Base-by-base conservation (phyloP, 2,888 invertebrate species). In the Entomobrya multifasciata region DNA sequence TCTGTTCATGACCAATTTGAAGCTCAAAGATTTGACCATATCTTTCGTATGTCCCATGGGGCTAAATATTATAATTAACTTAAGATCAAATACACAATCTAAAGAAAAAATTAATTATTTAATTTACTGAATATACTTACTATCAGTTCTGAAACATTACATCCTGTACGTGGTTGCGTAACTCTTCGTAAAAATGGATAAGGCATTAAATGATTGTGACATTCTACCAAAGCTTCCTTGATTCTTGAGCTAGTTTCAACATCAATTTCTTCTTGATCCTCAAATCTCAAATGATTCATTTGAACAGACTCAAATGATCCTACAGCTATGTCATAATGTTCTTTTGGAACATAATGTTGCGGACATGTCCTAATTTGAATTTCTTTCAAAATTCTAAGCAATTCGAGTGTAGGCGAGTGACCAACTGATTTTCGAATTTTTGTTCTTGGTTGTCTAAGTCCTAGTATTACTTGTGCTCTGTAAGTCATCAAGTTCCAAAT, bases 281-380 rank as follows among this genome's bases (percentile, higher is more conserved):
- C 44, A 47, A 44, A 88, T 8, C 79, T 62, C 13, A 83, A 55
- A 47, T 55, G 55, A 25, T 82, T 88, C 20, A 49, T 78, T 49
- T 83, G 86, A 11, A 88, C 17, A 15, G 80, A 55, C 6, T 60
- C 52, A 44, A 88, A 88, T 15, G 86, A 52, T 30, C 79, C 57
- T 0, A 82, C 55, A 6, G 84, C 47, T 13, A 89, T 25, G 76
- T 89, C 89, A 47, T 83, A 89, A 52, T 84, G 84, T 0, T 60
- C 79, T 30, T 89, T 74, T 4, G 72, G 27, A 8, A 89, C 87
- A 36, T 88, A 89, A 85, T 86, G 86, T 25, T 89, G 78, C 0
- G 89, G 89, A 30, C 89, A 89, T 11, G 77, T 52, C 11, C 81
- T 88, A 44, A 88, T 80, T 10, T 84, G 36, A n/a, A 89, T 72